Evolutionary conservation across 2,888 invertebrate species (phyloP).

Genomic region (Cerastis leucographa): DNA sequence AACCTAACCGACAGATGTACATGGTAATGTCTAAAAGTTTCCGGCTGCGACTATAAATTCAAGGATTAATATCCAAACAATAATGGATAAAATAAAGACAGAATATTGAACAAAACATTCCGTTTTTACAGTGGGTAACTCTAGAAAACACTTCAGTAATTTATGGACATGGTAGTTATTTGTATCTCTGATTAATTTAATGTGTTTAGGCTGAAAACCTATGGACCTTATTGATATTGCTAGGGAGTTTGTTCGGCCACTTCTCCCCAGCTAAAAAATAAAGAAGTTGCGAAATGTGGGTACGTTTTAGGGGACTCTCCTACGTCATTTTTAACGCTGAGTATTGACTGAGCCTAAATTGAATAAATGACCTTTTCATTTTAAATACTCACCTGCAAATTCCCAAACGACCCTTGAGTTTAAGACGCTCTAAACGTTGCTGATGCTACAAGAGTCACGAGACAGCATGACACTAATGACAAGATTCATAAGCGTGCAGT

Average conservation of each 20-base stretch:
- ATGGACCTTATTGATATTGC: not conserved
- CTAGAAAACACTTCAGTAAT: no score
- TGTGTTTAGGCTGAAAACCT: no score
- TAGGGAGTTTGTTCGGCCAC: not conserved
- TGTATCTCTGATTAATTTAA: no score
- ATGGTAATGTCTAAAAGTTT: no score
- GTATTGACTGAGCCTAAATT: not conserved
- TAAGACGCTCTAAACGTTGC: not conserved
- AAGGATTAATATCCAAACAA: no score
- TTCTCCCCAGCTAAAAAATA: not conserved
- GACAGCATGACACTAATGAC: not conserved
- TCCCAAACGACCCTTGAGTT: not conserved
- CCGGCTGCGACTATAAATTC: no score
- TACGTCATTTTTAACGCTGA: not conserved
- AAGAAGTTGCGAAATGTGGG: not conserved
- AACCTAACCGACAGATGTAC: not conserved
- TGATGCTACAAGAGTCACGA: not conserved
- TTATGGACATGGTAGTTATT: no score
- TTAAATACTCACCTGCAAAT: not conserved
- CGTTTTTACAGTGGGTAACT: no score
- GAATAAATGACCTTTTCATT: not conserved
- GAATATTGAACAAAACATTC: no score
- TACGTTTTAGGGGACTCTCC: not conserved
- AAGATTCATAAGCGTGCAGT: not conserved
- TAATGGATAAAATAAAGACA: no score